A percentile compares a stretch with the other conserved stretches of the same genome.
phyloP scores from a whole-genome alignment of 1,140 invertebrate species.

The Cyrtorhinus lividipennis region DNA sequence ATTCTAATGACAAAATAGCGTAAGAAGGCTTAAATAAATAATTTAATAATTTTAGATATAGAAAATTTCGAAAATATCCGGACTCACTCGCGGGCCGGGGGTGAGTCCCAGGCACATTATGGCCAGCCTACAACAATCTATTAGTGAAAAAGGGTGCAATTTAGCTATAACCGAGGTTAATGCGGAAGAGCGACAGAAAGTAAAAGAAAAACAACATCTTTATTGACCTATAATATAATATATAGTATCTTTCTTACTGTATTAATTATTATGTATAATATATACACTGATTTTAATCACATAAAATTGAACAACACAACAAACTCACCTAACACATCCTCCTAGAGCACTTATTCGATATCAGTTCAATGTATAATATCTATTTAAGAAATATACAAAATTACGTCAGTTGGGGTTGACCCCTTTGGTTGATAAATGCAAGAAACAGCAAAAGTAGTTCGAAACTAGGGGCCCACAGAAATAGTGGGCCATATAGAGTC shows the following conservation, averaged over 20 bases:
- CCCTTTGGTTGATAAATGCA: background rate
- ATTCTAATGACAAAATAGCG: too few relatives aligned
- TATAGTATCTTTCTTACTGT: background rate
- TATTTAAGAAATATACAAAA: constrained; percentile 5
- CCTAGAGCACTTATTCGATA: constrained; percentile 4
- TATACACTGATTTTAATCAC: background rate
- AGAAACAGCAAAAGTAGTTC: background rate
- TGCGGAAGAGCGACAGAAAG: background rate
- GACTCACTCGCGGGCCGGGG: too few relatives aligned
- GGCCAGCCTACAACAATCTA: too few relatives aligned
- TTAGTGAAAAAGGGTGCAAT: too few relatives aligned
- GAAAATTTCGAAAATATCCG: too few relatives aligned
- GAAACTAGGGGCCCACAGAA: background rate
- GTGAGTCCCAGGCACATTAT: too few relatives aligned
- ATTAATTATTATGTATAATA: background rate
- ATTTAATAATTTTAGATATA: too few relatives aligned
- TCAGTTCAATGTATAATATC: constrained; percentile 3
- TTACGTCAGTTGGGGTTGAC: background rate
- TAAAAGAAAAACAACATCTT: constrained; percentile 3
- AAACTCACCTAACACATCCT: background rate
- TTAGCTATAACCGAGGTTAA: too few relatives aligned
- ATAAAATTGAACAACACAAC: constrained; percentile 9
- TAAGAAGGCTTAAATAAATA: too few relatives aligned
- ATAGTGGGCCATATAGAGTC: too few relatives aligned
- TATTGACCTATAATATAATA: constrained; percentile 5